Conservation (phyloP, 2,113 vertebrate species). For the Lamprotornis superbus region DNA sequence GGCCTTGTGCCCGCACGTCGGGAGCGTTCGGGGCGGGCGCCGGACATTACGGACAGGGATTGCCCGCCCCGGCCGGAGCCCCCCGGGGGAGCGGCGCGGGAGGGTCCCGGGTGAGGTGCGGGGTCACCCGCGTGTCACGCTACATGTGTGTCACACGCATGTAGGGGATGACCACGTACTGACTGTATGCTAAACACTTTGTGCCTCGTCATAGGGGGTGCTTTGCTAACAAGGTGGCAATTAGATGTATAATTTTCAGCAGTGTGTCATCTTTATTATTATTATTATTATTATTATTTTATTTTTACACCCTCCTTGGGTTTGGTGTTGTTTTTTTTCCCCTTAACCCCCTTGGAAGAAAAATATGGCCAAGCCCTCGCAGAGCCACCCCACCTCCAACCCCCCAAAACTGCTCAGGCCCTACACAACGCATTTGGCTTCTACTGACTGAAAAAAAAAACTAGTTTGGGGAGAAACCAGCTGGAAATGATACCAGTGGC, state of each 20-base stretch:
- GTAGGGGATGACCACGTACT: conserved; percentile 1
- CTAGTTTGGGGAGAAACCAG: not conserved
- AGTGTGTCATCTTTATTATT: conserved; percentile 65
- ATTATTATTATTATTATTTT: conserved; percentile 52
- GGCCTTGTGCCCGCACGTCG: not conserved
- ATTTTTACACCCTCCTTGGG: conserved; percentile 32
- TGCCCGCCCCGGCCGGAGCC: not conserved
- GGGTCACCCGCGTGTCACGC: not conserved
- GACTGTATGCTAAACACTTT: conserved; percentile 22
- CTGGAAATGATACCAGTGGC: not conserved
- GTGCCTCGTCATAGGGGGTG: conserved; percentile 51
- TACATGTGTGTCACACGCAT: conserved; percentile 33
- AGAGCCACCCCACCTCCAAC: not conserved
- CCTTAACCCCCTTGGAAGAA: not conserved
- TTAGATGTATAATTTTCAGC: conserved; percentile 60
- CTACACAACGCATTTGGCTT: not conserved
- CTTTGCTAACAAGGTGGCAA: conserved; percentile 49
- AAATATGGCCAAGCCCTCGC: not conserved
- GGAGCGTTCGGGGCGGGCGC: not conserved
- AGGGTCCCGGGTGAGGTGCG: not conserved
- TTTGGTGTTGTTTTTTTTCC: not conserved
- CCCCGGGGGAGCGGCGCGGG: not conserved
- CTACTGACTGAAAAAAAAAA: not conserved
- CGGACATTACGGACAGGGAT: not conserved
- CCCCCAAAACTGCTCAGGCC: not conserved